Conservation (phyloP, 1,140 invertebrate genomes). For the Agrypnia vestita region DNA sequence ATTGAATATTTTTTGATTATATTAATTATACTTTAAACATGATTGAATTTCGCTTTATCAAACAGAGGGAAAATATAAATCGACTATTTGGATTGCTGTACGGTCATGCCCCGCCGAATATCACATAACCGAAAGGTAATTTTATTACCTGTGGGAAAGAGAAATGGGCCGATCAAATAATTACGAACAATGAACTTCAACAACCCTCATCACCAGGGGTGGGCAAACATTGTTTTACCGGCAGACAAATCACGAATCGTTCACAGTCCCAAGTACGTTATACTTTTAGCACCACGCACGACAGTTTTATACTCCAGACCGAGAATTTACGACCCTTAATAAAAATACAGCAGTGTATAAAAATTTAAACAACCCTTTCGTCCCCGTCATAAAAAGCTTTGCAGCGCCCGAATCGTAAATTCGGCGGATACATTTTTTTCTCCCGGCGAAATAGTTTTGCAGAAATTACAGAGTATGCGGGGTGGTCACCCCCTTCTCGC, state of each 20-base stretch:
- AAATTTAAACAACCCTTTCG: conserved; percentile 48
- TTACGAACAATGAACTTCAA: too few species aligned
- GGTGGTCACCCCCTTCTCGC: not conserved
- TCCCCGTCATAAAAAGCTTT: conserved; percentile 19
- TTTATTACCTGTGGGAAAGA: too few species aligned
- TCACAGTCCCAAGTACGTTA: not conserved
- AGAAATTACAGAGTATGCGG: conserved; percentile 5
- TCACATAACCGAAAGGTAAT: too few species aligned
- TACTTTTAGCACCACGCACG: conserved; percentile 29
- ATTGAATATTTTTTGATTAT: too few species aligned
- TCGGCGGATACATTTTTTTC: conserved; percentile 5
- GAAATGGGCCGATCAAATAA: too few species aligned
- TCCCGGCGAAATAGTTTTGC: not conserved
- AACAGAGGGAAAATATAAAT: too few species aligned
- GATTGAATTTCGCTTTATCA: too few species aligned
- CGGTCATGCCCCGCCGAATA: too few species aligned
- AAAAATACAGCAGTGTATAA: conserved; percentile 43
- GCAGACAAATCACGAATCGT: not conserved
- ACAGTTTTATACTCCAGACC: conserved; percentile 28
- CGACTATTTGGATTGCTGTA: too few species aligned
- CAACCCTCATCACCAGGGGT: too few species aligned
- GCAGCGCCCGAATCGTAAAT: conserved; percentile 26
- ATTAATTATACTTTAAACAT: too few species aligned
- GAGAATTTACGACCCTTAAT: conserved; percentile 35
- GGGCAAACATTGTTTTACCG: too few species aligned